Percentiles rank a stretch among this genome's conserved stretches.
Conservation (phyloP, 2,797 vertebrate species). For the Rallus crepitans region DNA sequence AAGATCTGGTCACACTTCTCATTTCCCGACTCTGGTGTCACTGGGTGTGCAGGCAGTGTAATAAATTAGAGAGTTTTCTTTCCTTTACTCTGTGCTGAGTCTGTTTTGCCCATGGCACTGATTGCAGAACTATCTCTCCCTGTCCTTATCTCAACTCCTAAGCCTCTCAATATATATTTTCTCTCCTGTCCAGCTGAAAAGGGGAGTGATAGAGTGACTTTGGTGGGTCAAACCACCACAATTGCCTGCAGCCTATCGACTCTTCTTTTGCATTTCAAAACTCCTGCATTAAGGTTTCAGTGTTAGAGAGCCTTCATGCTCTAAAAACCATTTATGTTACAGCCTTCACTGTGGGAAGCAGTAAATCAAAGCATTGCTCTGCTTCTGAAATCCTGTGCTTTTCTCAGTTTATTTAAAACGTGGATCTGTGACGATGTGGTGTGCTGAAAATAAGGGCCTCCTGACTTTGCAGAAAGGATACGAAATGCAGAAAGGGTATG, state of each 20-base stretch:
- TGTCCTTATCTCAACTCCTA: no score
- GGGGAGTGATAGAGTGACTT: no score
- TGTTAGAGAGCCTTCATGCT: neutral
- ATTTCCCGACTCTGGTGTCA: no score
- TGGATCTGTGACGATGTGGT: neutral
- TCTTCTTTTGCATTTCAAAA: neutral
- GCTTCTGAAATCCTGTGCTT: neutral
- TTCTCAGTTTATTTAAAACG: neutral
- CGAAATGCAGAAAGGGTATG: neutral
- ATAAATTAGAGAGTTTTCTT: no score
- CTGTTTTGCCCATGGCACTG: no score
- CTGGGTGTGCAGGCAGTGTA: no score
- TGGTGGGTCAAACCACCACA: no score
- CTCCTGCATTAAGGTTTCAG: neutral
- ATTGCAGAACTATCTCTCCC: no score
- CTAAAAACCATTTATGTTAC: neutral
- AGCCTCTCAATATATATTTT: no score
- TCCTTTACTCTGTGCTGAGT: no score
- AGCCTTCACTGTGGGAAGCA: neutral
- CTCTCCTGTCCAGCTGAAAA: no score
- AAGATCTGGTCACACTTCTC: no score
- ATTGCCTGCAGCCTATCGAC: neutral
- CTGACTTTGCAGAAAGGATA: neutral
- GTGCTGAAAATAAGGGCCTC: neutral
- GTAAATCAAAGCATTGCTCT: neutral